Evolutionary conservation across 2,888 invertebrate genomes (phyloP), one percentile per base, ranked within the genome.

Genomic region (Mechanitis mazaeus): DNA sequence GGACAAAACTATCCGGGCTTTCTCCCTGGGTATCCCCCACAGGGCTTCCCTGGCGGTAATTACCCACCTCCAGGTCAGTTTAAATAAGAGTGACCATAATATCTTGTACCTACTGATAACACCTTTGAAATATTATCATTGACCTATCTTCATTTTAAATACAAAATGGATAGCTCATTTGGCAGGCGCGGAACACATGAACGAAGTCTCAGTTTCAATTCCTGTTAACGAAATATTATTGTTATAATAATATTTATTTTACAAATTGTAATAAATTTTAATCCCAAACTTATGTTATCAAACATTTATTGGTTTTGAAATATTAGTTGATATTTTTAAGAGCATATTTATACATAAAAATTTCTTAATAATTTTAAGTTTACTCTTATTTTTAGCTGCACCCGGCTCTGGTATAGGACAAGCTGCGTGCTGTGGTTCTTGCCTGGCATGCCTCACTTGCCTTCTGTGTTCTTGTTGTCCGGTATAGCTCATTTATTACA

Each of bases 391-490:
- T 20, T 64, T 54, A 42, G 50, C 45, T 31, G 56, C 64, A 1
- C 38, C 58, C 2, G 33, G 46, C 0, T 35, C 63, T n/a, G 63
- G 63, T 6, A 3, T 68, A 3, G 64, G 64, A 2, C 50, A 65
- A 20, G 61, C 66, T 55, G 69, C 69, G 11, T 69, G 65, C 55
- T 69, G 68, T 31, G 71, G 65, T 0, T 58, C 73, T 0, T 68
- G 70, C 54, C 28, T 70, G 56, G 79, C 76, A 0, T 79, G 79
- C 56, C 63, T 79, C 4, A 72, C 75, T 0, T 76, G 75, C 42
- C 38, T 79, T 0, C 55, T 75, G 3, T 78, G 78, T 54, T 78
- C 78, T 0, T 79, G 79, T 65, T 78, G 78, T 47, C 60, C 66
- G 68, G 69, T 70, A 56, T 9, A 9, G 0, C 45, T 42, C 42